Evolutionary conservation across 2,888 invertebrate genomes (phyloP), one percentile per base, ranked within the genome.

Genomic region (Apotomis turbidana): DNA sequence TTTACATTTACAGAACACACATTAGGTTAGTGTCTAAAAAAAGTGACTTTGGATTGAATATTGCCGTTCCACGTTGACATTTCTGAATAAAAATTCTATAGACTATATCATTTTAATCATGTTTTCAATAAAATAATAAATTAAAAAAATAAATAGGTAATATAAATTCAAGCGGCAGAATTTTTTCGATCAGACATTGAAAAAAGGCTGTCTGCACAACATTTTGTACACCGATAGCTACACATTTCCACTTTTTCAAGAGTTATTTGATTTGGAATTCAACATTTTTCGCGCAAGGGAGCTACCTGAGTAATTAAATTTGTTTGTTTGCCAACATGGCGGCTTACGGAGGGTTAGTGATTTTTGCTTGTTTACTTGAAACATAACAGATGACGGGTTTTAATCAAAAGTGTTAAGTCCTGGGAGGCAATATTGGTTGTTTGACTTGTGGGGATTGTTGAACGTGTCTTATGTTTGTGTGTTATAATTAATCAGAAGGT

Each of bases 301-400:
- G 77, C 76, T 80, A 79, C 80, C 78, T 78, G 76, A 75, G 81
- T 87, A 87, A 87, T 87, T 87, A 85, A 86, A 85, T 87, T 86
- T 84, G 85, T 83, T 86, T 86, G 83, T 86, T 84, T 85, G 76
- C 74, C 74, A 77, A 75, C 76, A 77, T 73, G 66, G 52, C 77
- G 77, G 83, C 79, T 83, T 82, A 83, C 78, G 76, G 76, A 64
- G 73, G 76, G 79, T 76, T 81, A 83, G 83, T 83, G 81, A 85
- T 87, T 86, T 86, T 87, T 84, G 77, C 78, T 75, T 73, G 76
- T 75, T 84, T 83, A 82, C 84, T 76, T 74, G 83, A 83, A 83
- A 82, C 81, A 83, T 84, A 79, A 82, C 77, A 76, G 78, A 80
- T 79, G 76, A 83, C 86, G 82, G 85, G 84, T 84, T 87, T 87